Percentiles rank a stretch among this genome's conserved stretches.
Conservation (phyloP, 2,888 invertebrate genomes). For the Helleia helle region DNA sequence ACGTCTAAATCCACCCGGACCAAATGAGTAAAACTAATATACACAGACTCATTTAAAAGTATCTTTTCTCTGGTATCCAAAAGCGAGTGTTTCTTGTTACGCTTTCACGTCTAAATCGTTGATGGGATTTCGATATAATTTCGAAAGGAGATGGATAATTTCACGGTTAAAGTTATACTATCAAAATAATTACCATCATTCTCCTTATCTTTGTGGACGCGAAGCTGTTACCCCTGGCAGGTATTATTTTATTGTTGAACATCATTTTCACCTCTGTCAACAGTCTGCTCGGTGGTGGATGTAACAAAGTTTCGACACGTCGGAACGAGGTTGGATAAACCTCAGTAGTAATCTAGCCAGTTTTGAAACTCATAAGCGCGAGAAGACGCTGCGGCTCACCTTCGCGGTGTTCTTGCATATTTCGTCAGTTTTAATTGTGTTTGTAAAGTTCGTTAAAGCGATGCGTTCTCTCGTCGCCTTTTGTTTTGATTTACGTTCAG, state of each 20-base stretch:
- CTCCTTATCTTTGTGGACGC: no score
- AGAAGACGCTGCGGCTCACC: conserved; percentile 30
- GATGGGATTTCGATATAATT: no score
- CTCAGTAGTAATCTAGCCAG: conserved; percentile 26
- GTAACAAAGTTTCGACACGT: conserved; percentile 1
- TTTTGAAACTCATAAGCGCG: conserved; percentile 37
- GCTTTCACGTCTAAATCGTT: no score
- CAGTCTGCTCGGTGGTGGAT: neutral
- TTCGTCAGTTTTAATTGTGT: conserved; percentile 6
- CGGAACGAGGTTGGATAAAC: conserved; percentile 17
- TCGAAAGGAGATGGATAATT: no score
- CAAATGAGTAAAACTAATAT: no score
- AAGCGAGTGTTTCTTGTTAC: no score
- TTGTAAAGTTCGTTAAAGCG: neutral
- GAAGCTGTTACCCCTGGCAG: no score
- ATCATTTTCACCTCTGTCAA: neutral
- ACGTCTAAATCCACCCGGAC: no score
- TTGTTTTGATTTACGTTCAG: neutral
- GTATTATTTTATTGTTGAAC: neutral
- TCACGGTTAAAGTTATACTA: no score
- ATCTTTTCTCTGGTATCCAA: no score
- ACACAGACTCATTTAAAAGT: no score
- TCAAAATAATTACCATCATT: no score
- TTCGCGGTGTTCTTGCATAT: conserved; percentile 14
- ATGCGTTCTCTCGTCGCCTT: neutral